A percentile compares a stretch with the other conserved stretches of the same genome.
Conservation (phyloP, 35 echinoderm and acorn worm genomes). For the Patiria miniata region DNA sequence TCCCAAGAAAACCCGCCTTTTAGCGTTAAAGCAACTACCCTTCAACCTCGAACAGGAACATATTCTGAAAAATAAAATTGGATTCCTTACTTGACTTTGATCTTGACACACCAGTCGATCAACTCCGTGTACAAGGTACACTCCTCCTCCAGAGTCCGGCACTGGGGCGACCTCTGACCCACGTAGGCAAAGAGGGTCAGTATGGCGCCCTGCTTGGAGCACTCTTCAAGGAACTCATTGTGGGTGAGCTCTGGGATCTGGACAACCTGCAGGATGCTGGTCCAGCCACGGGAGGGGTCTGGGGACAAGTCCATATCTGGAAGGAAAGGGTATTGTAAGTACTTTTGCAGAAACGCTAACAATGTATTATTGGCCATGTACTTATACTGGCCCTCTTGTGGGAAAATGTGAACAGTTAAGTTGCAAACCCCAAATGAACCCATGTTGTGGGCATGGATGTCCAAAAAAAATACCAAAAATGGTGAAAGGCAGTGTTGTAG, state of each 20-base stretch:
- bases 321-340: not conserved
- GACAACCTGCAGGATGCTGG: conserved; percentile 49
- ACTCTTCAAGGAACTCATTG: conserved; percentile 80
- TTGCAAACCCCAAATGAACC: too few species aligned
- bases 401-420: too few species aligned
- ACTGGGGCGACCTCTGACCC: conserved; percentile 65
- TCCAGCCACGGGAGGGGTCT: conserved; percentile 74
- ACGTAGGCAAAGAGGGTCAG: conserved; percentile 91
- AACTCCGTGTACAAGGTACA: conserved; percentile 57
- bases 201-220: conserved; percentile 61
- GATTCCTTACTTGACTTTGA: conserved; percentile 72
- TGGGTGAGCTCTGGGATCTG: conserved; percentile 89
- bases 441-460: too few species aligned
- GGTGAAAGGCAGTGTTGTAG: too few species aligned
- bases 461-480: too few species aligned
- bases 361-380: not conserved
- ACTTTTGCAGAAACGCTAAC: not conserved
- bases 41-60: too few species aligned
- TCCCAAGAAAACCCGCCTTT: too few species aligned
- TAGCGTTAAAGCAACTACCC: too few species aligned
- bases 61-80: not conserved
- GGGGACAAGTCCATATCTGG: conserved; percentile 22
- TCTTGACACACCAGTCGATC: conserved; percentile 74
- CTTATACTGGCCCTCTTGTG: too few species aligned
- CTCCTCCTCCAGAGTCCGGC: conserved; percentile 81